Evolutionary conservation across 2,888 invertebrate species (phyloP).

Genomic region (Nephrotoma flavescens): DNA sequence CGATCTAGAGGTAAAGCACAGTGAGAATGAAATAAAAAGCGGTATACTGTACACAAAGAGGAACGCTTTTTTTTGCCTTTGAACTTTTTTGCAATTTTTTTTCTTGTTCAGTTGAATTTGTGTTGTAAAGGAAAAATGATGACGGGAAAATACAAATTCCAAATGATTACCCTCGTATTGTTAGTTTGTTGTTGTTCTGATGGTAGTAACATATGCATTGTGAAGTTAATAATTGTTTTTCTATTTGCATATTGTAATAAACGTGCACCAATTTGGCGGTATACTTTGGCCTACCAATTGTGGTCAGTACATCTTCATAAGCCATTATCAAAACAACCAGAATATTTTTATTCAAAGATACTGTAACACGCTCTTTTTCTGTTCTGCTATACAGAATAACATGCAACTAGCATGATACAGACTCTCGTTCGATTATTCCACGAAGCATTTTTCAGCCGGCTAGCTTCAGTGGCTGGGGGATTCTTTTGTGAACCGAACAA

Average conservation of each 20-base stretch:
- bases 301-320: too few relatives aligned
- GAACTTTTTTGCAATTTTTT: background rate
- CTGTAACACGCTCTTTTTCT: too few relatives aligned
- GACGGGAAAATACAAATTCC: background rate
- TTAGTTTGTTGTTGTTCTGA: background rate
- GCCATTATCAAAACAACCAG: too few relatives aligned
- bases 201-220: background rate
- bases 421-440: too few relatives aligned
- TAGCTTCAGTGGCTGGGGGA: too few relatives aligned
- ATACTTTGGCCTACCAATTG: too few relatives aligned
- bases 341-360: too few relatives aligned
- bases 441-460: too few relatives aligned
- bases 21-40: background rate
- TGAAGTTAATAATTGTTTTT: background rate
- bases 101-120: background rate
- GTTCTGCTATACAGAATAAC: too few relatives aligned
- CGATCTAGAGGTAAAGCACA: background rate
- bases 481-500: too few relatives aligned
- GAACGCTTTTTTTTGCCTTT: background rate
- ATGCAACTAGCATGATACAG: too few relatives aligned
- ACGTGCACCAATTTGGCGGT: background rate
- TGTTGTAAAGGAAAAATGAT: background rate
- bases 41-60: background rate
- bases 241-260: background rate
- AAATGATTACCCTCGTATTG: background rate